Evolutionary conservation across 2,797 vertebrate genomes (phyloP), one percentile per base, ranked within the genome.

Genomic region (Lemur catta): DNA sequence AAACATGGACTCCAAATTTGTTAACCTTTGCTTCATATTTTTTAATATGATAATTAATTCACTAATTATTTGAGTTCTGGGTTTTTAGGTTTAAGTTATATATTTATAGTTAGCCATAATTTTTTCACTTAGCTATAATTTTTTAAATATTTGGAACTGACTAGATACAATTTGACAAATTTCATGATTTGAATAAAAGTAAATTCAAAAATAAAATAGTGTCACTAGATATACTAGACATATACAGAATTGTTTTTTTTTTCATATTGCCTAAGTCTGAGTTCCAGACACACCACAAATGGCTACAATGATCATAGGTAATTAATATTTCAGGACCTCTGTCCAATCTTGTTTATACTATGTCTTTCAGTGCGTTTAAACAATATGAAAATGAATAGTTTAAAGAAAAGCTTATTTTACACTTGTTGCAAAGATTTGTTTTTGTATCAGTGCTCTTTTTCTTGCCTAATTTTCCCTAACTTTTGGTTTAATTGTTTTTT

Each of bases 321-420:
- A 18, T 89, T 85, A 84, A 55, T 50, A 50, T 92, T 92, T 94
- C 48, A 89, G n/a, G 22, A 13, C 80, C 74, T 76, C 28, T 89
- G 6, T 35, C n/a, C 48, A 43, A 33, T 59, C 72, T 87, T 90
- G 9, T 92, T 74, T 92, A 74, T 6, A 41, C 46, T 15, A 1
- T 50, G 76, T 13, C 38, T 91, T 94, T 89, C 79, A 55, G 18
- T 82, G 22, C 91, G 4, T 88, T 95, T 69, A 61, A 88, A 81
- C 26, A 65, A 33, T 91, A 41, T 57, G 71, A 96, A 96, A 88
- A 94, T 87, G 28, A 92, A 92, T 79, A 63, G 13, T 30, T 89
- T 33, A 72, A 95, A 43, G 28, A 72, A 95, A 43, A 28, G 55
- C 22, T 69, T 43, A 28, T n/a, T 72, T 63, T 96, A 61, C 5